Conservation (phyloP, 1,140 invertebrate genomes). For the Zophobas atratus region DNA sequence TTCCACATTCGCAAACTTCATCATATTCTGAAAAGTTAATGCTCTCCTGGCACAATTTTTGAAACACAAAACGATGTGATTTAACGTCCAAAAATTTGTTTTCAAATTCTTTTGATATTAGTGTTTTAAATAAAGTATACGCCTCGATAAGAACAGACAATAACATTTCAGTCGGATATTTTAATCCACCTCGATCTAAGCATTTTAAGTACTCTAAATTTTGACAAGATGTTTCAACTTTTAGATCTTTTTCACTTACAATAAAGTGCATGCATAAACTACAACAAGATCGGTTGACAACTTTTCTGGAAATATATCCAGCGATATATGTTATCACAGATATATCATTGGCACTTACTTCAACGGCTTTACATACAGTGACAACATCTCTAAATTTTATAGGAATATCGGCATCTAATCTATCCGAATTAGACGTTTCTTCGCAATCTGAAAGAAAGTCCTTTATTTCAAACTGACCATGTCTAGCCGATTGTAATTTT, state of each 20-base stretch:
- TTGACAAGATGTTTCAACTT: background rate
- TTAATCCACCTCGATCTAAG: conserved; percentile 1
- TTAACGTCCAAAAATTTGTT: too few relatives aligned
- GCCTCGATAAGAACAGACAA: background rate
- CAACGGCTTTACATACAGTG: background rate
- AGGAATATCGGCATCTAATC: background rate
- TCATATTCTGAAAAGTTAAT: background rate
- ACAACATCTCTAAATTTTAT: background rate
- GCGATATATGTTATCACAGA: background rate
- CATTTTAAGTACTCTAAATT: background rate
- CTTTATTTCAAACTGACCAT: background rate
- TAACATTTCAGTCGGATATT: background rate
- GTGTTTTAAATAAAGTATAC: background rate
- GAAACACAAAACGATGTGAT: background rate
- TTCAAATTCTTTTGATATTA: background rate
- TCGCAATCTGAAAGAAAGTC: background rate
- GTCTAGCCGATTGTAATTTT: conserved; percentile 5
- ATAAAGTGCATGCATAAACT: background rate
- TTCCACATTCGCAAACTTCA: background rate
- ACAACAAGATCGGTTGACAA: background rate
- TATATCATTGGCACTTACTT: background rate
- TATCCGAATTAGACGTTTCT: background rate
- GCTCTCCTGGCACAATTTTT: background rate
- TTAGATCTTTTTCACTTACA: background rate
- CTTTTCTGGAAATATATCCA: background rate